A percentile compares a stretch with the other conserved stretches of the same genome.
These are phyloP conservation scores for Lagocephalus sceleratus DNA, from an alignment of 2,797 vertebrate genomes.

Conservation along the genomic window DNA sequence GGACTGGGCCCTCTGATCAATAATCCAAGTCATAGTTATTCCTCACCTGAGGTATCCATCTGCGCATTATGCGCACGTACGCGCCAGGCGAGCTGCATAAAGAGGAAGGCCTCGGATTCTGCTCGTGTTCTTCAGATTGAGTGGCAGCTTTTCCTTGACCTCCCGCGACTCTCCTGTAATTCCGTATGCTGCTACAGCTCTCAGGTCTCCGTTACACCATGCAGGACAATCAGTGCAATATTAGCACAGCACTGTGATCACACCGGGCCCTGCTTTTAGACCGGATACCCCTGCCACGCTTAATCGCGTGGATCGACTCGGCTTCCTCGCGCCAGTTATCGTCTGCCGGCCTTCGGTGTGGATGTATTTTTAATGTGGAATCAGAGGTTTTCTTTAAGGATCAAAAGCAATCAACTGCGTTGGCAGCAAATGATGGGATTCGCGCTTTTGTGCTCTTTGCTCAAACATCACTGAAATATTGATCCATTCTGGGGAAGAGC, in stretches of 20 bases:
- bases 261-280: slow-evolving; percentile 24
- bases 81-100: slow-evolving; percentile 56
- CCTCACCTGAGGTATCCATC: slow-evolving; percentile 26
- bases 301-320: slow-evolving; percentile 23
- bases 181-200: slow-evolving; percentile 26
- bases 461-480: slow-evolving; percentile 23
- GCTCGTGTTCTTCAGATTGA: slow-evolving; percentile 69
- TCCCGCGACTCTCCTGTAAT: slow-evolving; percentile 26
- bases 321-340: slow-evolving; percentile 7
- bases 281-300: slow-evolving; percentile 26
- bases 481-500: slow-evolving; percentile 27
- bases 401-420: too few relatives aligned
- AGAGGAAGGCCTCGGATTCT: slow-evolving; percentile 36
- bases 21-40: slow-evolving; percentile 32
- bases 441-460: slow-evolving; percentile 4
- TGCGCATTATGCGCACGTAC: slow-evolving; percentile 27
- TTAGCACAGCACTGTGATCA: slow-evolving; percentile 14
- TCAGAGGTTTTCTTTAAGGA: too few relatives aligned
- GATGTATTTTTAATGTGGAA: slow-evolving; percentile 7
- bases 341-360: slow-evolving; percentile 17
- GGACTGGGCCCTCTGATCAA: slow-evolving; percentile 15
- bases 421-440: too few relatives aligned
- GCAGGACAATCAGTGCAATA: slow-evolving; percentile 30
- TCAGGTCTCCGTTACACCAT: slow-evolving; percentile 28
- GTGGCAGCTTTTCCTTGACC: slow-evolving; percentile 66